These are phyloP conservation scores for Labia minor DNA, from an alignment of 2,888 invertebrate genomes.

Conservation along the genomic window DNA sequence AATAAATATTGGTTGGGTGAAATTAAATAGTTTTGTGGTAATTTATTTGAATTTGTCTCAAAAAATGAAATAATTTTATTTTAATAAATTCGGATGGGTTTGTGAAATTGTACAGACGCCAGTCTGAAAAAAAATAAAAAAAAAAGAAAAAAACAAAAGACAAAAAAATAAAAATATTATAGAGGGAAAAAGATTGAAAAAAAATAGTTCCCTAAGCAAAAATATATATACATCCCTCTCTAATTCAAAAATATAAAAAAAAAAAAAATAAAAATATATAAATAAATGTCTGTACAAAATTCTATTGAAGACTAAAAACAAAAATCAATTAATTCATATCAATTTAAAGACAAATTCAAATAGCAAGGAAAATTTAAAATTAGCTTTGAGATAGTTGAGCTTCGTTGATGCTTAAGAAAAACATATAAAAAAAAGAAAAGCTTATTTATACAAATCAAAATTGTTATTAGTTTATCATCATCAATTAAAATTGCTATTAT, in stretches of 20 bases:
- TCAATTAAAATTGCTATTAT: no score
- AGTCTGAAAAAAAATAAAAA: neutral
- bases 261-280: no score
- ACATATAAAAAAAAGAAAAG: neutral
- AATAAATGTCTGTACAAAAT: neutral
- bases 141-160: no score
- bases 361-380: neutral
- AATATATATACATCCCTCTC: neutral
- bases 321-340: neutral
- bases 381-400: neutral
- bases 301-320: neutral
- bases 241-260: no score
- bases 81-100: neutral
- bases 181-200: neutral
- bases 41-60: slow-evolving; percentile 8
- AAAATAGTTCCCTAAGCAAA: neutral
- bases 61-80: neutral
- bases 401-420: neutral
- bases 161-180: no score
- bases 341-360: slow-evolving; percentile 13
- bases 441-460: neutral
- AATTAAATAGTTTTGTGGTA: neutral
- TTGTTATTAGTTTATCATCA: neutral
- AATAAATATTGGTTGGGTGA: neutral
- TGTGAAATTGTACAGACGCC: neutral